Conservation (phyloP, 2,113 vertebrate genomes). For the Cygnus atratus region DNA sequence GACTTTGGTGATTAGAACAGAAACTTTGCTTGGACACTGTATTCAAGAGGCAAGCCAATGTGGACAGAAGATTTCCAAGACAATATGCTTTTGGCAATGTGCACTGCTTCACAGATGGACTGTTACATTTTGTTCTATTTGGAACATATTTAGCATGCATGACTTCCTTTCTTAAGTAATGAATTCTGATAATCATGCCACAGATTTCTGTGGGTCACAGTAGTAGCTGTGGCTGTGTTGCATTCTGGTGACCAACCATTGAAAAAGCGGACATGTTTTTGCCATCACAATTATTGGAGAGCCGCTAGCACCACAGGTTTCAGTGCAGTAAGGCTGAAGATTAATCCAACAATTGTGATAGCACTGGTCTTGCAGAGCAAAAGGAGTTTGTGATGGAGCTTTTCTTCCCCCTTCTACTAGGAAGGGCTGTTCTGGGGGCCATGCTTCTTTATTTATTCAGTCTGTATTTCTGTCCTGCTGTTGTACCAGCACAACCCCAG, state of each 20-base stretch:
- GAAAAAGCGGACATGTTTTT: not conserved
- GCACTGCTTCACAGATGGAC: conserved; percentile 14
- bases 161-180: conserved; percentile 64
- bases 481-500: not conserved
- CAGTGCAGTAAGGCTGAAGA: not conserved
- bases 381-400: not conserved
- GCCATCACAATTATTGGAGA: not conserved
- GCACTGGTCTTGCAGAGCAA: not conserved
- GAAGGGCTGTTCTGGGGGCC: not conserved
- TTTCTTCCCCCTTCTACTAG: not conserved
- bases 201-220: conserved; percentile 41
- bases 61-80: conserved; percentile 68
- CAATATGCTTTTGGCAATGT: conserved; percentile 57
- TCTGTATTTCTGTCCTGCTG: not conserved
- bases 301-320: not conserved
- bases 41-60: conserved; percentile 41
- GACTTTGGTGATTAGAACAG: not conserved
- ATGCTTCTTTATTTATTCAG: not conserved
- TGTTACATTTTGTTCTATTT: conserved; percentile 74
- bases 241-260: not conserved
- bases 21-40: conserved; percentile 55
- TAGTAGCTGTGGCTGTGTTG: conserved; percentile 4
- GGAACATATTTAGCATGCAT: conserved; percentile 64
- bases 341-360: not conserved
- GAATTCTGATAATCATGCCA: conserved; percentile 45